Percentiles rank a stretch among this genome's conserved stretches.
phyloP scores from a whole-genome alignment of 2,113 vertebrate genomes.

The Chaetodon trifascialis region DNA sequence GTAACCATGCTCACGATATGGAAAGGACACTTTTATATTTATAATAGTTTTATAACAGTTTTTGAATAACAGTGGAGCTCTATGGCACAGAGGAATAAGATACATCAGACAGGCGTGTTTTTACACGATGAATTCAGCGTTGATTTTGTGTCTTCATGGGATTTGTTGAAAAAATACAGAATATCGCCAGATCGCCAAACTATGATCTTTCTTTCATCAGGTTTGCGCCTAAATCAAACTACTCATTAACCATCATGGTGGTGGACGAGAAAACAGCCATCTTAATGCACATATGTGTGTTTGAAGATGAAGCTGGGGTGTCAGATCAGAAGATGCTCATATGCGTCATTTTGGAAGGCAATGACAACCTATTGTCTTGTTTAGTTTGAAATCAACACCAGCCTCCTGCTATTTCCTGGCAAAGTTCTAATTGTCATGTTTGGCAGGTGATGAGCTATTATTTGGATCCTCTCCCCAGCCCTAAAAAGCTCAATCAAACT shows the following conservation, averaged over 20 bases:
- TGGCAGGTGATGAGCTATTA: slow-evolving; percentile 41
- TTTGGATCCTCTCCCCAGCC: slow-evolving; percentile 4
- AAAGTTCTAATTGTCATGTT: slow-evolving; percentile 13
- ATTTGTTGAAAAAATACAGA: background rate
- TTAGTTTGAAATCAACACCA: slow-evolving; percentile 15
- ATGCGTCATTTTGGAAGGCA: slow-evolving; percentile 1
- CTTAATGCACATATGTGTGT: background rate
- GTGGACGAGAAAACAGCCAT: background rate
- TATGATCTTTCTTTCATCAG: background rate
- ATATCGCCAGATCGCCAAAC: background rate
- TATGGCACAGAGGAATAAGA: background rate
- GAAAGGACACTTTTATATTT: background rate
- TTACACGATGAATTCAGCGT: background rate
- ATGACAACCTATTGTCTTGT: slow-evolving; percentile 1
- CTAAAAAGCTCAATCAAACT: slow-evolving; percentile 10
- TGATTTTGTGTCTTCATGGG: background rate
- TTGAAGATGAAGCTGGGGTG: background rate
- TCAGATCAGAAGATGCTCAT: slow-evolving; percentile 6
- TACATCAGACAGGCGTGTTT: background rate
- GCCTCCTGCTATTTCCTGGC: slow-evolving; percentile 33
- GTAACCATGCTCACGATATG: background rate
- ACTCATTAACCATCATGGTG: too few relatives aligned
- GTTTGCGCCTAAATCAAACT: too few relatives aligned
- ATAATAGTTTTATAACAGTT: background rate
- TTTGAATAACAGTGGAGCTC: background rate